Conservation (phyloP, 2,888 invertebrate genomes). For the Stramonita haemastoma region DNA sequence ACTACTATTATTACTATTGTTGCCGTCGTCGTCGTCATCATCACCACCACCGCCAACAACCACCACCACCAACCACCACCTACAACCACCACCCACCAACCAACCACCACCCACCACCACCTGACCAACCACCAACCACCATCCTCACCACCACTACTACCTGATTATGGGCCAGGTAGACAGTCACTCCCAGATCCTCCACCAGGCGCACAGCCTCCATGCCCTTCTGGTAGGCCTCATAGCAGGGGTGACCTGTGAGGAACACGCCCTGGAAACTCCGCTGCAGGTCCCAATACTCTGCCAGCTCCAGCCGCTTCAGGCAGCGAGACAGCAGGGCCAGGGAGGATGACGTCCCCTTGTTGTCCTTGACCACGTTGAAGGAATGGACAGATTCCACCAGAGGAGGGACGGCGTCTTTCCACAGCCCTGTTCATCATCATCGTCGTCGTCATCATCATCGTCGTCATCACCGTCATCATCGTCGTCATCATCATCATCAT, state of each 20-base stretch:
- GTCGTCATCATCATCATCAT: too few relatives aligned
- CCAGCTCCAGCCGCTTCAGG: constrained; percentile 44
- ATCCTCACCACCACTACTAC: constrained; percentile 9
- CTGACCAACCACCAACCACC: too few relatives aligned
- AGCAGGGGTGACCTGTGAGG: constrained; percentile 43
- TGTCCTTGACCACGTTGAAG: constrained; percentile 47
- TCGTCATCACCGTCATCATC: too few relatives aligned
- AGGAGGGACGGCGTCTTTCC: constrained; percentile 51
- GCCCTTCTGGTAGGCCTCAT: constrained; percentile 48
- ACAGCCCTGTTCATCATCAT: constrained; percentile 51
- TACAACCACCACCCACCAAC: too few relatives aligned
- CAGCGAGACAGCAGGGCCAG: constrained; percentile 48
- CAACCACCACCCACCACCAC: too few relatives aligned
- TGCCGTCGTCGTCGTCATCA: too few relatives aligned
- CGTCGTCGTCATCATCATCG: too few relatives aligned
- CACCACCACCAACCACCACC: background rate
- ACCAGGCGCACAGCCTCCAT: constrained; percentile 41
- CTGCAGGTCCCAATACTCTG: constrained; percentile 45
- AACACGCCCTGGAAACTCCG: constrained; percentile 37
- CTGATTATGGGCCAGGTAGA: constrained; percentile 46
- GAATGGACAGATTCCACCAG: constrained; percentile 47
- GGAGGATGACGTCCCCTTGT: constrained; percentile 52
- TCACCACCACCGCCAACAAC: background rate
- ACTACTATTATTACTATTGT: too few relatives aligned
- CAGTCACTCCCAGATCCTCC: constrained; percentile 38